Conservation (phyloP, 2,888 invertebrate genomes). For the Chesias legatella region DNA sequence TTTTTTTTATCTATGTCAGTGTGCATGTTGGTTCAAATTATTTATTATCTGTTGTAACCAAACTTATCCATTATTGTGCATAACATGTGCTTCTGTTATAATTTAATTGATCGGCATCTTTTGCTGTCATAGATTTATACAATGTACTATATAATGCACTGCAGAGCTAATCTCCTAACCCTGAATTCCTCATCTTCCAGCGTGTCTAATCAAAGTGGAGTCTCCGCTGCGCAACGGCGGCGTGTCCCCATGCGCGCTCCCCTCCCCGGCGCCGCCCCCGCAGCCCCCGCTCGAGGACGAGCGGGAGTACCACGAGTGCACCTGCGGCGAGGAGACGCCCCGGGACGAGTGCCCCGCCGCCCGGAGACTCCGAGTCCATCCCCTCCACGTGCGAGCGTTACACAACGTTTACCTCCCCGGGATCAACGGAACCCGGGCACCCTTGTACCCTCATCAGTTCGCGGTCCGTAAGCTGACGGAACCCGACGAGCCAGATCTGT, state of each 20-base stretch:
- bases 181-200: slow-evolving; percentile 32
- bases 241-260: slow-evolving; percentile 22
- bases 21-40: no score
- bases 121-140: no score
- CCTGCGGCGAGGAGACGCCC: slow-evolving; percentile 44
- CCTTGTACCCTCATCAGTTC: slow-evolving; percentile 56
- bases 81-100: no score
- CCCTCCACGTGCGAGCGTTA: slow-evolving; percentile 73
- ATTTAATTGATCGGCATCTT: no score
- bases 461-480: slow-evolving; percentile 56
- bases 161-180: no score
- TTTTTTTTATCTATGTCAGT: no score
- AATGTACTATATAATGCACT: no score
- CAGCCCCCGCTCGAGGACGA: slow-evolving; percentile 54
- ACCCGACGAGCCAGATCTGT: slow-evolving; percentile 53
- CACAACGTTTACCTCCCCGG: slow-evolving; percentile 79
- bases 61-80: no score
- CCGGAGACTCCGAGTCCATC: slow-evolving; percentile 57
- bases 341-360: slow-evolving; percentile 61
- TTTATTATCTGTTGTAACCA: no score
- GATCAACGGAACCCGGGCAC: slow-evolving; percentile 81
- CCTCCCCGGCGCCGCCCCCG: slow-evolving; percentile 24
- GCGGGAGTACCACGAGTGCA: slow-evolving; percentile 50
- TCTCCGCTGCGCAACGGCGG: slow-evolving; percentile 67
- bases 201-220: slow-evolving; percentile 44